Evolutionary conservation across 1,140 invertebrate genomes (phyloP).

Genomic region (Drosophila bocki): DNA sequence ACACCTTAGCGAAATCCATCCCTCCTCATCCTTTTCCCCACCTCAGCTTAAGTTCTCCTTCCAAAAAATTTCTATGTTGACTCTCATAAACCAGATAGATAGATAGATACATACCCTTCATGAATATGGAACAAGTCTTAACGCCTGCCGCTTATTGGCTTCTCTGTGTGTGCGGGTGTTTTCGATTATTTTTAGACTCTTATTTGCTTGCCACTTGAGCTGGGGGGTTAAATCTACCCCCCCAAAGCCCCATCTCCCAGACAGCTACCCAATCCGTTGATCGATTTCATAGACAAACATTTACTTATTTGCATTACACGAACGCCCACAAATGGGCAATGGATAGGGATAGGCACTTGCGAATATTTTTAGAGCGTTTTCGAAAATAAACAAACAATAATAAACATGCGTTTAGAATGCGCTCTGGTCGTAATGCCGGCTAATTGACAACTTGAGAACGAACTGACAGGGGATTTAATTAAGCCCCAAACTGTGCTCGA

Average conservation of each 20-base stretch:
- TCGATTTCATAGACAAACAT: conserved; percentile 40
- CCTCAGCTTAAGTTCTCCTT: not conserved
- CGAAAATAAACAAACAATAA: conserved; percentile 35
- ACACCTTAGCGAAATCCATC: not conserved
- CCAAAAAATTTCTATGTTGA: not conserved
- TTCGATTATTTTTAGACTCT: conserved; percentile 44
- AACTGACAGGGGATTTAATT: conserved; percentile 73
- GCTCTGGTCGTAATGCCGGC: conserved; percentile 15
- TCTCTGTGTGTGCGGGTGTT: not conserved
- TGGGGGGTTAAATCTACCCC: not conserved
- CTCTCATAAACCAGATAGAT: conserved; percentile 28
- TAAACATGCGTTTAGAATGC: conserved; percentile 10
- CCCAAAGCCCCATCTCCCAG: too few species aligned
- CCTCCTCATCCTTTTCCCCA: too few species aligned
- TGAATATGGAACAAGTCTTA: conserved; percentile 19
- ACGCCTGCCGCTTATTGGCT: conserved; percentile 31
- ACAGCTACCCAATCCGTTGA: conserved; percentile 34
- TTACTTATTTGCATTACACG: conserved; percentile 38
- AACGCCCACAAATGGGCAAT: conserved; percentile 25
- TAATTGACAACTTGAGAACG: conserved; percentile 76
- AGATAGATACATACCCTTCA: conserved; percentile 1
- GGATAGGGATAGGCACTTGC: conserved; percentile 7
- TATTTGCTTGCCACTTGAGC: conserved; percentile 38
- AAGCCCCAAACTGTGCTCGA: conserved; percentile 66
- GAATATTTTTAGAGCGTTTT: conserved; percentile 34